Base-by-base conservation (phyloP, 2,888 invertebrate genomes). In the Dryobota labecula region DNA sequence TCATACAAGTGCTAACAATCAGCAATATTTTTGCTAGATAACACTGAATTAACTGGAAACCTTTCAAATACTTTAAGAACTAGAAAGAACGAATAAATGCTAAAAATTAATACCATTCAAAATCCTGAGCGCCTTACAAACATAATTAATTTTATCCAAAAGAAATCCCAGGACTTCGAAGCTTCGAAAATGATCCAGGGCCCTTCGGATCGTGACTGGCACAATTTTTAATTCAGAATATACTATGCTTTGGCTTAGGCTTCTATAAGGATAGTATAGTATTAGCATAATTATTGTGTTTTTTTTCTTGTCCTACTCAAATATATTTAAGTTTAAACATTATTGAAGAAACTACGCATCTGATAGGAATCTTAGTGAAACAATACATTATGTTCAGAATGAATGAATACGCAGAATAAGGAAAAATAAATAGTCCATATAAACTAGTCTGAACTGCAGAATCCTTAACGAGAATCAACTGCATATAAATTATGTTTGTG, bases 141-240 rank as follows among this genome's bases (percentile, higher is more conserved):
- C 38, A 66, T 66, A 64, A 77, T 73, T 69, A 72, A 72, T 75
- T 78, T 73, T 69, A 41, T 47, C 2, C 30, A 27, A 71, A 73
- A 71, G 60, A 64, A 71, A 84, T 64, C 70, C 41, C 51, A 41
- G 53, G 65, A n/a, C 20, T 53, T 38, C 15, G 43, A 60, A 64
- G 45, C 60, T 69, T 69, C 53, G 51, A 62, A 71, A 77, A 73
- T 54, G 62, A 76, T 67, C 65, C 54, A 53, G 57, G 53, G 38
- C 51, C 57, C 62, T 66, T 47, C n/a, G 38, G 27, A 56, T 79
- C 82, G 84, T 86, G 86, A 70, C 65, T 66, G n/a, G 76, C 45
- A 82, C 79, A 73, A 64, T 65, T 70, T 66, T 74, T 78, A 66
- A 38, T 57, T 58, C 45, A 57, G 45, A 71, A 69, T 63, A 76